phyloP scores from a whole-genome alignment of 2,797 vertebrate species.

The Craterocephalus amniculus region DNA sequence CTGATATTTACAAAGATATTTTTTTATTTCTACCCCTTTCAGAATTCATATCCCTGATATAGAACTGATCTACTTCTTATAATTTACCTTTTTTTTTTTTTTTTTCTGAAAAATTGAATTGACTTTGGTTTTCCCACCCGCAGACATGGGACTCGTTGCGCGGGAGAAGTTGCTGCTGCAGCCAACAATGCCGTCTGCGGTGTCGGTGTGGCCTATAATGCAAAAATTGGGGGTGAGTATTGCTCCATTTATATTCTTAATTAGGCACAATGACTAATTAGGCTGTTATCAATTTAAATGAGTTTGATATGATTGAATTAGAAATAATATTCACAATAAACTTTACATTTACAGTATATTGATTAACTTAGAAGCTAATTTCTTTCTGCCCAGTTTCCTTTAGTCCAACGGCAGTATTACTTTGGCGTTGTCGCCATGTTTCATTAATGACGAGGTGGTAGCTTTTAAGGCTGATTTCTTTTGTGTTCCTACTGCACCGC shows the following conservation, averaged over 20 bases:
- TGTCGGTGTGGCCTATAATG: conserved; percentile 93
- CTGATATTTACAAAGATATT: neutral
- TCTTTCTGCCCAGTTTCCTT: conserved; percentile 10
- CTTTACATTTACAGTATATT: conserved; percentile 4
- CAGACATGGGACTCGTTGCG: conserved; percentile 96
- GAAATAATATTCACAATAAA: conserved; percentile 17
- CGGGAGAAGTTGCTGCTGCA: conserved; percentile 93
- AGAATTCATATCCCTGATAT: conserved; percentile 5
- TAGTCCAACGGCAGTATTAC: conserved; percentile 9
- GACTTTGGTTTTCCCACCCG: conserved; percentile 18
- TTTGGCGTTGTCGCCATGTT: conserved; percentile 13
- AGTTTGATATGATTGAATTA: conserved; percentile 23
- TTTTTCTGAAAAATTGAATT: neutral
- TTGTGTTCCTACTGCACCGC: conserved; percentile 17
- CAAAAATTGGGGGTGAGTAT: conserved; percentile 88
- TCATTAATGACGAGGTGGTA: conserved; percentile 9
- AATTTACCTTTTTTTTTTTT: conserved; percentile 13
- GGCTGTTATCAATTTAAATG: conserved; percentile 16
- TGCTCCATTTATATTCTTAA: neutral
- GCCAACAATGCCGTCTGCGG: conserved; percentile 95
- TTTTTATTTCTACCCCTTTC: neutral
- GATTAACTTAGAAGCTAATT: conserved; percentile 4
- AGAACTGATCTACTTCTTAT: neutral
- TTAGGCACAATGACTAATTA: conserved; percentile 7
- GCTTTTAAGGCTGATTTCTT: conserved; percentile 16